Evolutionary conservation across 2,113 vertebrate species (phyloP).

Genomic region (Podilymbus podiceps): DNA sequence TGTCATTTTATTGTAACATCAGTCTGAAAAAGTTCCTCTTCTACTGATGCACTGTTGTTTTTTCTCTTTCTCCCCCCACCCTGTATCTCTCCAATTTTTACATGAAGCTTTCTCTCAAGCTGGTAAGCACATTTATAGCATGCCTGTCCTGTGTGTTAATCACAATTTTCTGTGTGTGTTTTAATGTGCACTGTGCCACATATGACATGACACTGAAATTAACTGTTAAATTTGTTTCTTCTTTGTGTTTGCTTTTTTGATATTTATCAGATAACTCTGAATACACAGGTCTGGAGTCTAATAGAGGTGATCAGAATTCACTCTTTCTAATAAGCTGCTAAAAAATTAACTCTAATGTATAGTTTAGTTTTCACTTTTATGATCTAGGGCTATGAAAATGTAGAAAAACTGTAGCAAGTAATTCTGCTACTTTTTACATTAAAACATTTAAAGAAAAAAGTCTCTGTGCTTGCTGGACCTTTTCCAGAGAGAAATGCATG

Average conservation of each 20-base stretch:
- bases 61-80: constrained; percentile 57
- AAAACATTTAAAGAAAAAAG: neutral
- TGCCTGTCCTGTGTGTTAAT: constrained; percentile 74
- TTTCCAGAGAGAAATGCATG: neutral
- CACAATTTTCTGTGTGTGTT: constrained; percentile 30
- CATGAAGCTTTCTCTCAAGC: constrained; percentile 99
- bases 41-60: constrained; percentile 77
- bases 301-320: constrained; percentile 83
- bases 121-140: constrained; percentile 93
- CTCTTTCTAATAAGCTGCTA: constrained; percentile 66
- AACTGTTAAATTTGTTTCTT: constrained; percentile 58
- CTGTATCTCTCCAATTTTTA: constrained; percentile 72
- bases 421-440: neutral
- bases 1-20: constrained; percentile 7
- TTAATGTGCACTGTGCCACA: constrained; percentile 36
- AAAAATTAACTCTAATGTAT: constrained; percentile 67
- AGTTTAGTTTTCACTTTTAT: constrained; percentile 40
- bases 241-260: constrained; percentile 58
- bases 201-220: constrained; percentile 26
- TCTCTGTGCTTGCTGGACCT: neutral
- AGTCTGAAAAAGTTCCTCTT: neutral
- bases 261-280: constrained; percentile 82
- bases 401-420: neutral
- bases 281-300: constrained; percentile 82
- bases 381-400: constrained; percentile 57